Percentiles rank a stretch among this genome's conserved stretches.
These are phyloP conservation scores for Argentina silus DNA, from an alignment of 2,797 vertebrate species.

Conservation along the genomic window DNA sequence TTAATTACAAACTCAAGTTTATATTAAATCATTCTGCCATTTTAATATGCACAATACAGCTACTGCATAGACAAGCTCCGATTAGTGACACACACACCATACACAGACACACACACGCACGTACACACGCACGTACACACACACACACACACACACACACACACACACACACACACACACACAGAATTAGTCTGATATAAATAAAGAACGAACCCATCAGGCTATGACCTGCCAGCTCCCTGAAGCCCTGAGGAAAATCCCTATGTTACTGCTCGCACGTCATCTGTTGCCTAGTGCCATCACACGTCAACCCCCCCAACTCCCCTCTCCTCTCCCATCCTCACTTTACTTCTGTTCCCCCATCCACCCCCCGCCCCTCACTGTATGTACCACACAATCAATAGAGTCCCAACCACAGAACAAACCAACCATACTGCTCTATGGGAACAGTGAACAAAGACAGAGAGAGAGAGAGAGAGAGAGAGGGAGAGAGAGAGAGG, in stretches of 20 bases:
- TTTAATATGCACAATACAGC: no score
- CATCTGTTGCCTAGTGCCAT: conserved; percentile 76
- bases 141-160: conserved; percentile 12
- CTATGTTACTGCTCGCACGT: conserved; percentile 69
- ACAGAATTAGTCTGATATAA: conserved; percentile 43
- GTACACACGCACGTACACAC: neutral
- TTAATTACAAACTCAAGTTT: neutral
- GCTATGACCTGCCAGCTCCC: conserved; percentile 51
- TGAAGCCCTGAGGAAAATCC: conserved; percentile 68
- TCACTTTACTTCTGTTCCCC: conserved; percentile 18
- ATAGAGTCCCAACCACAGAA: conserved; percentile 55
- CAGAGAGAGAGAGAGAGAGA: conserved; percentile 22
- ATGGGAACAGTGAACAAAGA: conserved; percentile 39
- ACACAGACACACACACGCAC: neutral
- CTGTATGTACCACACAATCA: conserved; percentile 56
- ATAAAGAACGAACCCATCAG: conserved; percentile 62
- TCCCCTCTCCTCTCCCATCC: conserved; percentile 1
- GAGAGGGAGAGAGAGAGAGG: neutral
- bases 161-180: conserved; percentile 27
- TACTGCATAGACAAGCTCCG: no score
- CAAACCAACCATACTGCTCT: conserved; percentile 47
- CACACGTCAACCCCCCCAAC: conserved; percentile 52
- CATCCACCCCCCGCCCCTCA: conserved; percentile 7
- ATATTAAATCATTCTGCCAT: no score
- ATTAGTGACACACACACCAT: neutral